A percentile compares a stretch with the other conserved stretches of the same genome.
Evolutionary conservation across 2,888 invertebrate species (phyloP).

Genomic region (Nesidiocoris tenuis): DNA sequence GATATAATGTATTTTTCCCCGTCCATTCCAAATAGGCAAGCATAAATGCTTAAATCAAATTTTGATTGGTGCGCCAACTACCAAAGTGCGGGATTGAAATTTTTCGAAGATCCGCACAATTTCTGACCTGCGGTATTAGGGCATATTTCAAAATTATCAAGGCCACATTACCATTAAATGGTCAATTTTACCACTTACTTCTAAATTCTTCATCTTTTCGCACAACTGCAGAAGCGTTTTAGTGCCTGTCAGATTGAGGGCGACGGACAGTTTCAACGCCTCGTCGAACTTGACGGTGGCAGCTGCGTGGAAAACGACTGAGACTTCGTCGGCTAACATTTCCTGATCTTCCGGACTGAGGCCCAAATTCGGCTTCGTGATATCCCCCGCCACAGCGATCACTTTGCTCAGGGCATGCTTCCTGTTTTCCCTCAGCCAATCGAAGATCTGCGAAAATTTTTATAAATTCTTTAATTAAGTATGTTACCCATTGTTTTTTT

Average conservation of each 20-base stretch:
- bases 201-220: slow-evolving; percentile 81
- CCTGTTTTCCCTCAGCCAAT: slow-evolving; percentile 70
- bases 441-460: slow-evolving; percentile 65
- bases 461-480: not conserved
- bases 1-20: not conserved
- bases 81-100: too few species aligned
- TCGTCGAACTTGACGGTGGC: slow-evolving; percentile 98
- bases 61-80: too few species aligned
- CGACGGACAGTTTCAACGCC: slow-evolving; percentile 87
- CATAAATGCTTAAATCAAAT: too few species aligned
- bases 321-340: slow-evolving; percentile 67
- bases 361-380: slow-evolving; percentile 78
- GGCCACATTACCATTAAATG: too few species aligned
- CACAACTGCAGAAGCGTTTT: slow-evolving; percentile 87
- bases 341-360: slow-evolving; percentile 75
- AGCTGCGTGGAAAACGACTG: slow-evolving; percentile 95
- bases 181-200: too few species aligned
- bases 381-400: slow-evolving; percentile 78
- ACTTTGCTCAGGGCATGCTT: slow-evolving; percentile 74
- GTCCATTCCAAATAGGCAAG: too few species aligned
- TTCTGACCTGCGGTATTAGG: too few species aligned
- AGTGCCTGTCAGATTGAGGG: slow-evolving; percentile 93
- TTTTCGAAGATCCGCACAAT: too few species aligned
- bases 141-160: too few species aligned
- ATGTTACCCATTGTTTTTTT: too few species aligned